Percentiles rank a stretch among this genome's conserved stretches.
Evolutionary conservation across 2,113 vertebrate species (phyloP).

Genomic region (Sminthopsis crassicaudata): DNA sequence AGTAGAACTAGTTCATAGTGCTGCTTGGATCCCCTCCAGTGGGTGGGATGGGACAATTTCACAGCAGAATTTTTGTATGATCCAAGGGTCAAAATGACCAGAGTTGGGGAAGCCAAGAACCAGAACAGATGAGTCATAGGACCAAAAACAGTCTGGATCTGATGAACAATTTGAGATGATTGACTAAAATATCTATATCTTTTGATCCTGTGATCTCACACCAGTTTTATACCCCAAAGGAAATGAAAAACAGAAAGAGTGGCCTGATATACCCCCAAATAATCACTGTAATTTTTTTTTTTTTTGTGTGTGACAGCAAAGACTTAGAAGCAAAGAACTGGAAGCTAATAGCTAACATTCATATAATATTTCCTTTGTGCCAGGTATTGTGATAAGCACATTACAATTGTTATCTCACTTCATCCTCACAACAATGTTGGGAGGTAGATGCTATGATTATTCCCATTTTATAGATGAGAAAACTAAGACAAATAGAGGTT

Average conservation of each 20-base stretch:
- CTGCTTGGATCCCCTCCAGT: neutral
- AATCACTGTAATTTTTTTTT: neutral
- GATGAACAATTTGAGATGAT: neutral
- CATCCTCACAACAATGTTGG: too few species aligned
- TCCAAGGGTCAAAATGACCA: neutral
- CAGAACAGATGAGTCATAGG: neutral
- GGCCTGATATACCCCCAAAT: neutral
- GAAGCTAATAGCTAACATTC: too few species aligned
- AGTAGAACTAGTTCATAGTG: neutral
- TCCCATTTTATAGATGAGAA: too few species aligned
- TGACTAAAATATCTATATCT: neutral
- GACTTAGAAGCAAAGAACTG: too few species aligned
- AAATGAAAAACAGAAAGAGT: neutral
- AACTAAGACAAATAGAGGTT: too few species aligned
- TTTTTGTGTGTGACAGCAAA: neutral
- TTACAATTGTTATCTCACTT: too few species aligned
- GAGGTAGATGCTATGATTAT: too few species aligned
- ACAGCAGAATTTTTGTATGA: neutral
- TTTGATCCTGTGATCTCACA: neutral
- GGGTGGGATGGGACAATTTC: neutral
- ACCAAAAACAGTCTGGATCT: neutral
- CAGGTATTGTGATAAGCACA: too few species aligned
- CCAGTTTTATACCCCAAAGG: neutral
- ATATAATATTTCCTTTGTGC: too few species aligned
- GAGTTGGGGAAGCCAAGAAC: neutral